Evolutionary conservation across 2,888 invertebrate genomes (phyloP), one percentile per base, ranked within the genome.

Genomic region (Tortricodes alternella): DNA sequence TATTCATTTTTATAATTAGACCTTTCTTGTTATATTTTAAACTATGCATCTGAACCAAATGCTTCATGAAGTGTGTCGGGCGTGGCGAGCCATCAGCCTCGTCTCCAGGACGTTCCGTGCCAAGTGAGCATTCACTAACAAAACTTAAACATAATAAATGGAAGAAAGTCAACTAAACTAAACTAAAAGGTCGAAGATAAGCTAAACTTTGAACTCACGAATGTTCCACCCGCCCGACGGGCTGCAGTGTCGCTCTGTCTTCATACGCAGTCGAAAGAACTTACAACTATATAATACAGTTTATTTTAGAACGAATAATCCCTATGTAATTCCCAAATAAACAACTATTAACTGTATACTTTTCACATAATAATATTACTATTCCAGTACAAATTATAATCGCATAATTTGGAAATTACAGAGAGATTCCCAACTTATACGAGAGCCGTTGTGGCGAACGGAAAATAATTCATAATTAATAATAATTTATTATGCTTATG

Each of bases 1-100:
- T 89, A 90, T 89, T 85, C 86, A 87, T 89, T 89, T 89, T 90
- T 87, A 89, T 89, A 88, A 87, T 90, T 85, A 89, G 83, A 89
- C 83, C 85, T 89, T 89, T 87, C 81, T 85, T 84, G 85, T 89
- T 83, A 83, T 83, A 78, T 80, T 70, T 83, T 81, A 86, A 75
- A 82, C 83, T 88, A 87, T 86, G 83, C 83, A 82, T 84, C 81
- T 83, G 85, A 63, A 73, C 69, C 82, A 78, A 81, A 82, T 75
- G 81, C 75, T 80, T 77, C 81, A 79, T 77, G 79, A 73, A 70
- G 68, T 71, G n/a, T n/a, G 72, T 72, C 73, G 76, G 76, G 41
- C 41, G 41, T 77, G 73, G 65, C 56, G 64, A 60, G 75, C 67
- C 68, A 21, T 19, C 38, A 2, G 75, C 70, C 75, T 13, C 4